Percentiles rank a stretch among this genome's conserved stretches.
Evolutionary conservation across 1,140 invertebrate species (phyloP).

Genomic region (Phortica variegata): DNA sequence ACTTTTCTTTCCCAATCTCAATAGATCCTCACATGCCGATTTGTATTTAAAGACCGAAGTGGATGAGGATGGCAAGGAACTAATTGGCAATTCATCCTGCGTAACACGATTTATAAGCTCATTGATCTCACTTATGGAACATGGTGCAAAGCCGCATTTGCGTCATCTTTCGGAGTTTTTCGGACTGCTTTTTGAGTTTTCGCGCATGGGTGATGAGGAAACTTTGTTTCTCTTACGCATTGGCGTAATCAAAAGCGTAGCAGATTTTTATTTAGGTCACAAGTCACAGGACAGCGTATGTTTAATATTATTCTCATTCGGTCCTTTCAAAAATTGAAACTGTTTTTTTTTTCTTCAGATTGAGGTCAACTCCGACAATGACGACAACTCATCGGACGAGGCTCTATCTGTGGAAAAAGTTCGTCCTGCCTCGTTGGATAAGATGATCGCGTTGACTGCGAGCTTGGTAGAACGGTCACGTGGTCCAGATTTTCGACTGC

Average conservation of each 20-base stretch:
- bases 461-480: slow-evolving; percentile 85
- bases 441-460: slow-evolving; percentile 90
- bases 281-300: slow-evolving; percentile 58
- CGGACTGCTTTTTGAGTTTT: slow-evolving; percentile 87
- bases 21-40: slow-evolving; percentile 66
- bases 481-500: slow-evolving; percentile 71
- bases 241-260: slow-evolving; percentile 84
- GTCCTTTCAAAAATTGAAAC: neutral
- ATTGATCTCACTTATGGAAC: slow-evolving; percentile 85
- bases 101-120: slow-evolving; percentile 89
- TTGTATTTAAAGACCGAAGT: slow-evolving; percentile 73
- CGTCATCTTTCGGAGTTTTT: slow-evolving; percentile 92
- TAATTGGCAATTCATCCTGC: slow-evolving; percentile 82
- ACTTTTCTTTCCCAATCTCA: slow-evolving; percentile 19
- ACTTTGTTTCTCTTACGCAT: slow-evolving; percentile 82
- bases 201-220: slow-evolving; percentile 92
- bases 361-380: slow-evolving; percentile 73
- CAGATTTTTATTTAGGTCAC: slow-evolving; percentile 88
- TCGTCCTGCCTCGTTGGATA: slow-evolving; percentile 87
- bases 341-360: slow-evolving; percentile 51
- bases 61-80: slow-evolving; percentile 66
- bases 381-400: slow-evolving; percentile 67
- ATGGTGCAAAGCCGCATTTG: slow-evolving; percentile 80
- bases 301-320: slow-evolving; percentile 1
- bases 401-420: slow-evolving; percentile 66